These are phyloP conservation scores for Muscicapa comitata DNA, from an alignment of 2,797 vertebrate genomes.

Conservation along the genomic window DNA sequence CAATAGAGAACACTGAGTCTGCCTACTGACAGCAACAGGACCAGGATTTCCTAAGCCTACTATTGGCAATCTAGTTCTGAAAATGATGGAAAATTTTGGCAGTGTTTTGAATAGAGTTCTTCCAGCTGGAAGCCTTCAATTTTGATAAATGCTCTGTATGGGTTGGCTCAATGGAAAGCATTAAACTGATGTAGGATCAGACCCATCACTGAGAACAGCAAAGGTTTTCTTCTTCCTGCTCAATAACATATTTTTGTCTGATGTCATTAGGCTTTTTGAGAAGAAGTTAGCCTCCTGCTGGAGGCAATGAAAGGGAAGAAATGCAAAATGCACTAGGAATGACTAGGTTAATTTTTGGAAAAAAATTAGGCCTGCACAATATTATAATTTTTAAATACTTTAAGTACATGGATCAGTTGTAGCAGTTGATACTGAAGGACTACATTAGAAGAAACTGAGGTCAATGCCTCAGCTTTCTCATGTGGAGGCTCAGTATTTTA, in stretches of 20 bases:
- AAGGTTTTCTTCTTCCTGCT: not conserved
- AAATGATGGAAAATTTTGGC: not conserved
- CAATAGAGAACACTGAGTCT: not conserved
- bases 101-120: not conserved
- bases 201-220: not conserved
- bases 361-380: not conserved
- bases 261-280: not conserved
- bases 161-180: not conserved
- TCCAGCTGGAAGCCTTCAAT: not conserved
- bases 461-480: not conserved
- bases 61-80: not conserved
- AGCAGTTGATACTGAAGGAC: not conserved
- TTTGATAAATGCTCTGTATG: not conserved
- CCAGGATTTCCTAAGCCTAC: not conserved
- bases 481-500: not conserved
- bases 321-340: not conserved
- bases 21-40: not conserved
- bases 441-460: not conserved
- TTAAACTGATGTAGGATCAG: not conserved
- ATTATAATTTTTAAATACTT: not conserved
- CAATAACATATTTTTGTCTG: not conserved
- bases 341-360: not conserved
- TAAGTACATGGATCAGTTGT: not conserved
- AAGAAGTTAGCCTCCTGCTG: not conserved
- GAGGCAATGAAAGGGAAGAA: not conserved